Conservation (phyloP, 2,113 vertebrate species). For the Notarius quadriscutis region DNA sequence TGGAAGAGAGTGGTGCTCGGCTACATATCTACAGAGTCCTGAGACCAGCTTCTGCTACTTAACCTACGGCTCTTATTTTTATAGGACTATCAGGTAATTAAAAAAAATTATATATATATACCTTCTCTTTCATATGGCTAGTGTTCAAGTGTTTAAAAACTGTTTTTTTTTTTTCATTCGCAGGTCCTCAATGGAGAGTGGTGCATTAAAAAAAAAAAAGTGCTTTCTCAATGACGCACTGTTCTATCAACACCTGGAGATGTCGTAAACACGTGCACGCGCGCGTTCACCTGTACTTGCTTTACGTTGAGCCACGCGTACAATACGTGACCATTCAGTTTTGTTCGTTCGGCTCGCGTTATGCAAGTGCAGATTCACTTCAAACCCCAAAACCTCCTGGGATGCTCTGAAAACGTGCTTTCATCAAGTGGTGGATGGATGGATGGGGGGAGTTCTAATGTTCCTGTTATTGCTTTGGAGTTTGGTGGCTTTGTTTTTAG, state of each 20-base stretch:
- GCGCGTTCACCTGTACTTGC: constrained; percentile 80
- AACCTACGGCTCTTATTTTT: not conserved
- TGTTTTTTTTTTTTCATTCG: not conserved
- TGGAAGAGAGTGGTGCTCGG: not conserved
- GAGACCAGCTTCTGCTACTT: constrained; percentile 8
- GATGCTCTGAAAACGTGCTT: not conserved
- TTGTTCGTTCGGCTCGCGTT: constrained; percentile 99
- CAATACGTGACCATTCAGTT: constrained; percentile 98
- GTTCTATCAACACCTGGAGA: not conserved
- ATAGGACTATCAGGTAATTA: not conserved
- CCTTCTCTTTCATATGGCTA: not conserved
- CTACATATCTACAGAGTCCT: not conserved
- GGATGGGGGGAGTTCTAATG: not conserved
- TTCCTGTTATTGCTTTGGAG: not conserved
- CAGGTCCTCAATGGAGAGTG: not conserved
- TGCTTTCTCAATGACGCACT: not conserved
- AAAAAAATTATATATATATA: too few species aligned
- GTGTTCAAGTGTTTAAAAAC: not conserved
- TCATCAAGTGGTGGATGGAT: not conserved
- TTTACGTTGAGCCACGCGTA: constrained; percentile 99
- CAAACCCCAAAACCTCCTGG: constrained; percentile 38
- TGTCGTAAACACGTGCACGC: not conserved
- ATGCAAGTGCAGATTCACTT: constrained; percentile 89
- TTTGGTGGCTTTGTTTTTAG: too few species aligned
- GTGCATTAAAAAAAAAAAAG: not conserved